Evolutionary conservation across 1,140 invertebrate species (phyloP).

Genomic region (Brachionus plicatilis): DNA sequence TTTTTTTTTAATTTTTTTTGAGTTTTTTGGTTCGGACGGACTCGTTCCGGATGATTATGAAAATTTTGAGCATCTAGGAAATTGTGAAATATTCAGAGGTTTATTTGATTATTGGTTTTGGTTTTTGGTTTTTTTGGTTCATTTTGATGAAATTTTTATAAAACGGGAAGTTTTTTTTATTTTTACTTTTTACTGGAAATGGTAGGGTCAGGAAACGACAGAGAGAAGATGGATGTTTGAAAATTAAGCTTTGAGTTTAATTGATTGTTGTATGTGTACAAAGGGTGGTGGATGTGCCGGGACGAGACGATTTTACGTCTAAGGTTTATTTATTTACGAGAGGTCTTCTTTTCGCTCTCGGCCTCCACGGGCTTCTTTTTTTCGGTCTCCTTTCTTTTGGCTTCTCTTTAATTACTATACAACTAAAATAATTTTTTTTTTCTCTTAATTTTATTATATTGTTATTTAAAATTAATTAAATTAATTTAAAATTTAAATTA

Average conservation of each 20-base stretch:
- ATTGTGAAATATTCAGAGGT: not conserved
- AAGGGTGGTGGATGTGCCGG: not conserved
- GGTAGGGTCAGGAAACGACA: not conserved
- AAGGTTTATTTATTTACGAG: not conserved
- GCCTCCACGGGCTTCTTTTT: not conserved
- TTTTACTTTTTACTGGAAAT: not conserved
- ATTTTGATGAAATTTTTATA: slow-evolving; percentile 3
- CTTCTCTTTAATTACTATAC: not conserved
- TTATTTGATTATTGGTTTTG: not conserved
- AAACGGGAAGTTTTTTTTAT: not conserved
- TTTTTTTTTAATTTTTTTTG: not conserved
- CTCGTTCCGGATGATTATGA: not conserved
- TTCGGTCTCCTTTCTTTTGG: not conserved
- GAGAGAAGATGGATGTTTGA: not conserved
- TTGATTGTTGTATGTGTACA: not conserved
- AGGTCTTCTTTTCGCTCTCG: not conserved
- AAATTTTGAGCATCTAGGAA: not conserved
- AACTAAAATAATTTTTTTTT: slow-evolving; percentile 4
- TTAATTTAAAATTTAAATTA: slow-evolving; percentile 23
- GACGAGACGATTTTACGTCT: not conserved
- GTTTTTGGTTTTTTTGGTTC: not conserved
- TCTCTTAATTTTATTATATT: slow-evolving; percentile 9
- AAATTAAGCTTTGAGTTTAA: not conserved
- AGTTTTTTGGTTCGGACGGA: not conserved
- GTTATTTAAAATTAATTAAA: slow-evolving; percentile 32